A percentile compares a stretch with the other conserved stretches of the same genome.
Evolutionary conservation across 2,888 invertebrate species (phyloP).

Genomic region (Hemicrepidius hirtus): DNA sequence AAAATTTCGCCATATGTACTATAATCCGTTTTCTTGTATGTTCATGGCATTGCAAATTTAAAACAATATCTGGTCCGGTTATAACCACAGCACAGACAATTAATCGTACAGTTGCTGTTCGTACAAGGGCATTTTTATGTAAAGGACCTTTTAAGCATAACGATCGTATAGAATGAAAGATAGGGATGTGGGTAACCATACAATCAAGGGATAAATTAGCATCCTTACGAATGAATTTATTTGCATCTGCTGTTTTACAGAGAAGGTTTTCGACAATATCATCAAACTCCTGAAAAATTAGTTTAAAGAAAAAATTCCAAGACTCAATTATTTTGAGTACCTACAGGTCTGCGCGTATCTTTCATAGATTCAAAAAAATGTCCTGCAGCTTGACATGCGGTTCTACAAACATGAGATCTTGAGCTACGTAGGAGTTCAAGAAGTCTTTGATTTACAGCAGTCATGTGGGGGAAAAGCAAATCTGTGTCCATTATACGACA

Average conservation of each 20-base stretch:
- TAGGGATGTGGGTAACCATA: conserved; percentile 80
- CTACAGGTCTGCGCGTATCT: conserved; percentile 71
- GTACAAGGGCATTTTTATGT: conserved; percentile 82
- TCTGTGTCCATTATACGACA: conserved; percentile 62
- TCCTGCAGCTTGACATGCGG: conserved; percentile 70
- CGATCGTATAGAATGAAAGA: conserved; percentile 75
- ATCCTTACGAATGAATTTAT: conserved; percentile 83
- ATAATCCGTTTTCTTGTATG: conserved; percentile 73
- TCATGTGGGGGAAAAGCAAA: conserved; percentile 67
- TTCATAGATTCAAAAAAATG: conserved; percentile 70
- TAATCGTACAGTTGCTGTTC: conserved; percentile 79
- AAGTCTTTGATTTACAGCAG: conserved; percentile 68
- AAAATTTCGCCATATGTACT: conserved; percentile 72
- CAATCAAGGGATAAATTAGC: conserved; percentile 82
- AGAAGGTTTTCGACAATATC: conserved; percentile 80
- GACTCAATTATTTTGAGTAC: conserved; percentile 35
- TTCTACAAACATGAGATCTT: conserved; percentile 70
- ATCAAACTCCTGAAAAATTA: conserved; percentile 78
- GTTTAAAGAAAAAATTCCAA: not conserved
- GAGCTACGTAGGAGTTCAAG: conserved; percentile 70
- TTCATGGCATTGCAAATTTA: conserved; percentile 75
- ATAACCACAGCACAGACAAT: conserved; percentile 79
- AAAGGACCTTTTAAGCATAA: conserved; percentile 71
- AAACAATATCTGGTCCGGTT: conserved; percentile 76
- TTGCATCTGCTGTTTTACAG: conserved; percentile 82